Base-by-base conservation (phyloP, 2,888 invertebrate genomes). In the Lysandra coridon region DNA sequence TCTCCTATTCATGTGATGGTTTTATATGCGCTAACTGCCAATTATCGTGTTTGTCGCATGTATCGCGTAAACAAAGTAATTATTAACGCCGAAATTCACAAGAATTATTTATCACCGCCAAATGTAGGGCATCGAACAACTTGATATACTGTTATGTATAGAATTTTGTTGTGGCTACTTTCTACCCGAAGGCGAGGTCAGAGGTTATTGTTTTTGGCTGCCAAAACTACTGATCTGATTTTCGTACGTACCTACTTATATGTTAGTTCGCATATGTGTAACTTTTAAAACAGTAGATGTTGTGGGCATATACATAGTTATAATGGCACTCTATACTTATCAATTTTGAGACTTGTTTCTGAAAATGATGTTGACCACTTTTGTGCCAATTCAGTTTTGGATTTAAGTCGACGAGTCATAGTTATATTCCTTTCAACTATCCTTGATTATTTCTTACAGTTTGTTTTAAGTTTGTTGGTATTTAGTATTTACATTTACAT, bases 31-130 rank as follows among this genome's bases (percentile, higher is more conserved):
- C 64, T 30, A 64, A 64, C 30, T 64, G 23, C 30, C 64, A 64
- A 64, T 64, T 30, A 64, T 30, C 64, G 23, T 64, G 12, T 30
- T 6, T 62, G 57, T 17, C 17, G 57, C 14, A 62, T 10, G 64
- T 64, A 23, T 10, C 30, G 10, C 23, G 30, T 64, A 64, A 30
- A 30, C 64, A 64, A 64, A 64, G 64, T 64, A 64, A 64, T 64
- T 30, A 64, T 64, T 64, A 64, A 64, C 64, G 64, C 64, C 64
- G 64, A 64, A 23, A 64, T 7, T 62, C 30, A 30, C 64, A 64
- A 64, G 30, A 64, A 64, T 64, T 30, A 64, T 64, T 64, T 62
- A 62, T 62, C 57, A 57, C 57, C 57, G 7, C 23, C 62, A 62
- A 62, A 62, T 62, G n/a, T 62, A n/a, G 60, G 4, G n/a, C 23